phyloP scores from a whole-genome alignment of 2,888 invertebrate genomes.

The Cantharis lateralis region DNA sequence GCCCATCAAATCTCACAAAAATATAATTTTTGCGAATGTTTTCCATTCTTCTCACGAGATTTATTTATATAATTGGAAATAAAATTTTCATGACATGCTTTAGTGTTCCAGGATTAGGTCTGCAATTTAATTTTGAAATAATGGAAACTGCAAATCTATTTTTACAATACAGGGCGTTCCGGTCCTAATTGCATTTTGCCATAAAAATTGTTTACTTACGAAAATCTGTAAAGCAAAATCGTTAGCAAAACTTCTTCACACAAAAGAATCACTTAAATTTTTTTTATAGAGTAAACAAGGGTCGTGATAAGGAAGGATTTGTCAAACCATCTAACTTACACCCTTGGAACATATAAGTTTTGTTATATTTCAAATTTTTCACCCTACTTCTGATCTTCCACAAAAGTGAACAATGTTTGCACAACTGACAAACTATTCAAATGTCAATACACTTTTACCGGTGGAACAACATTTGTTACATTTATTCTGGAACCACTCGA shows the following conservation, averaged over 20 bases:
- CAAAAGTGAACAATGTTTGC: slow-evolving; percentile 40
- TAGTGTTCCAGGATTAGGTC: background rate
- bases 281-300: slow-evolving; percentile 11
- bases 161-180: background rate
- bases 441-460: slow-evolving; percentile 40
- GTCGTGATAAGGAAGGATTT: slow-evolving; percentile 3
- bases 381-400: slow-evolving; percentile 32
- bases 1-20: background rate
- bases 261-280: background rate
- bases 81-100: background rate
- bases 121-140: background rate
- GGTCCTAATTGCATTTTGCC: background rate
- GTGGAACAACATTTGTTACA: background rate
- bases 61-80: background rate
- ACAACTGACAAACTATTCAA: slow-evolving; percentile 39
- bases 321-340: slow-evolving; percentile 26
- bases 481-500: background rate
- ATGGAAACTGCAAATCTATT: background rate
- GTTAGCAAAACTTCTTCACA: background rate
- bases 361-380: slow-evolving; percentile 31
- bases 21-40: background rate
- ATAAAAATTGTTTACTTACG: background rate
- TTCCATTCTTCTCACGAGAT: background rate
- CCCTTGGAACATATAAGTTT: slow-evolving; percentile 23
- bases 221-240: background rate